A percentile compares a stretch with the other conserved stretches of the same genome.
phyloP scores from a whole-genome alignment of 2,113 vertebrate species.

The Indicator indicator region DNA sequence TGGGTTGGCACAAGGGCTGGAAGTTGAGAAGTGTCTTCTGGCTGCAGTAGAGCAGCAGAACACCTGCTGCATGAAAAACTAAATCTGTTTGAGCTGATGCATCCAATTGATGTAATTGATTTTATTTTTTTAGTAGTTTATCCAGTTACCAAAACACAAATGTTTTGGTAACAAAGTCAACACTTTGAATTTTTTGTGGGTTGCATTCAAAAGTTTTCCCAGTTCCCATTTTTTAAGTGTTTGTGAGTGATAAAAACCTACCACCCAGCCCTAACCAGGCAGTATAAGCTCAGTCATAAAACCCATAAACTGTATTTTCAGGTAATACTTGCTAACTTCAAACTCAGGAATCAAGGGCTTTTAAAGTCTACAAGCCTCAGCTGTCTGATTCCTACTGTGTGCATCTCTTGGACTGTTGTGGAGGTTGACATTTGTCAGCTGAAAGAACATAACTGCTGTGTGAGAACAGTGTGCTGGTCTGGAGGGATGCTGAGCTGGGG shows the following conservation, averaged over 20 bases:
- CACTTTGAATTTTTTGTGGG: not conserved
- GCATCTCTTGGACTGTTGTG: not conserved
- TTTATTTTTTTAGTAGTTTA: not conserved
- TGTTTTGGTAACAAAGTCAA: not conserved
- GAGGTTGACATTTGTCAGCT: not conserved
- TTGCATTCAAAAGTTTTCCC: not conserved
- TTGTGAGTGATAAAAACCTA: not conserved
- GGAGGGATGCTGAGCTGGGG: not conserved
- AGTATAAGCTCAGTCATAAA: not conserved
- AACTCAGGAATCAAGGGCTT: fast-evolving
- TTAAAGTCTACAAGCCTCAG: not conserved
- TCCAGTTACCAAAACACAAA: fast-evolving
- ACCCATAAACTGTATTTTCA: no score
- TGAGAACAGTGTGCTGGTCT: fast-evolving
- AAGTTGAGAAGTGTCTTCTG: fast-evolving
- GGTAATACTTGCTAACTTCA: not conserved
- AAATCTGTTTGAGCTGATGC: not conserved
- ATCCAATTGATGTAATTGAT: fast-evolving
- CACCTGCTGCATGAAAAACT: not conserved
- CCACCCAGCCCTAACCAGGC: not conserved
- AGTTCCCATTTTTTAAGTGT: fast-evolving
- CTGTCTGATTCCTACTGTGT: not conserved
- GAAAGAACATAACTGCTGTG: not conserved
- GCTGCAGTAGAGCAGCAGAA: not conserved
- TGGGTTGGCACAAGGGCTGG: fast-evolving